Evolutionary conservation across 2,888 invertebrate genomes (phyloP).

Genomic region (Nomada ferruginata): DNA sequence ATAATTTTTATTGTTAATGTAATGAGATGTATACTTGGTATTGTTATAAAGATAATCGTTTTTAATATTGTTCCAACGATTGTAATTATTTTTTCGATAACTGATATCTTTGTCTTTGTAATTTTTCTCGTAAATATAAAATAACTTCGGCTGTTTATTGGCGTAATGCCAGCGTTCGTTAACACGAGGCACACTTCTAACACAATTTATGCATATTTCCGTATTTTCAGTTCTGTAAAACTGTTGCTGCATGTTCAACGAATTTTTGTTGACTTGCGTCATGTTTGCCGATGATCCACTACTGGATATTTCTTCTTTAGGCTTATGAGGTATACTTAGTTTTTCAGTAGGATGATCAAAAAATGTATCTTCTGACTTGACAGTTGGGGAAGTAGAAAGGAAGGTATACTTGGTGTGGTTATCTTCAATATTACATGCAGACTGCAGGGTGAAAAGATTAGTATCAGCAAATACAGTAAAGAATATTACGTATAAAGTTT

Average conservation of each 20-base stretch:
- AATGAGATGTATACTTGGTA: slow-evolving; percentile 44
- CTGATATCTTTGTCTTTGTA: slow-evolving; percentile 43
- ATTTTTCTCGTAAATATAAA: slow-evolving; percentile 64
- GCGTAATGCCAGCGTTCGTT: slow-evolving; percentile 50
- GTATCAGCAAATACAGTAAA: slow-evolving; percentile 72
- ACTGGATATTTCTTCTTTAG: slow-evolving; percentile 45
- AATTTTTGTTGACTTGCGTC: slow-evolving; percentile 34
- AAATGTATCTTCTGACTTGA: slow-evolving; percentile 60
- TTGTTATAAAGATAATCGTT: slow-evolving; percentile 56
- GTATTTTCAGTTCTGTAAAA: slow-evolving; percentile 48
- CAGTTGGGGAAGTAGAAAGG: slow-evolving; percentile 51
- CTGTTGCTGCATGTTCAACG: slow-evolving; percentile 41
- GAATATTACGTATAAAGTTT: slow-evolving; percentile 52
- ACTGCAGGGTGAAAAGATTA: slow-evolving; percentile 71
- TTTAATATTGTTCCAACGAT: slow-evolving; percentile 56
- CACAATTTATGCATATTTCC: slow-evolving; percentile 53
- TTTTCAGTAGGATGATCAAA: slow-evolving; percentile 53
- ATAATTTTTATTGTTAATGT: slow-evolving; percentile 51
- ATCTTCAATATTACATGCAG: slow-evolving; percentile 58
- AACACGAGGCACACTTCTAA: slow-evolving; percentile 46
- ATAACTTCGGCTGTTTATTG: slow-evolving; percentile 58
- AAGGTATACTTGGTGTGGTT: slow-evolving; percentile 60
- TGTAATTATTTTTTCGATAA: slow-evolving; percentile 60
- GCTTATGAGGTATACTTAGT: slow-evolving; percentile 38
- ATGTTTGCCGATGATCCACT: slow-evolving; percentile 26